Conservation (phyloP, 2,888 invertebrate species). For the Melikaiella ostensackeni region DNA sequence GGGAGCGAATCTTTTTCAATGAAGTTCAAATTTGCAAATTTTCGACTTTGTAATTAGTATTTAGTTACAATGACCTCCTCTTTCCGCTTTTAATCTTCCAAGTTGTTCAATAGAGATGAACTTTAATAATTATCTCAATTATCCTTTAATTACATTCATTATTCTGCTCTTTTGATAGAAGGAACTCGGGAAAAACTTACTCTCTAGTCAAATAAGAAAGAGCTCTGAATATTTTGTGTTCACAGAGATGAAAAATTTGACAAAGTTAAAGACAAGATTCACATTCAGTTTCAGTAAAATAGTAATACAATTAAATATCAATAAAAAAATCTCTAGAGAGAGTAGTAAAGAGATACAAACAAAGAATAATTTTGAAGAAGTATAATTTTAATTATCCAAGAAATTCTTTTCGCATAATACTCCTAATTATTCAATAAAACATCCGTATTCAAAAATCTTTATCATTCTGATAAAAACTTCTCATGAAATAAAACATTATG, state of each 20-base stretch:
- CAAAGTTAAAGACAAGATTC: not conserved
- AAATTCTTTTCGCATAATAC: not conserved
- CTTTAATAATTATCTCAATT: not conserved
- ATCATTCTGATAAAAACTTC: no score
- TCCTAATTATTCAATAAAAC: not conserved
- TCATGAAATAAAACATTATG: no score
- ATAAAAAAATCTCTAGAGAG: no score
- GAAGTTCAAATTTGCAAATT: no score
- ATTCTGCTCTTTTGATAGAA: not conserved
- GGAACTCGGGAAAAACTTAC: not conserved
- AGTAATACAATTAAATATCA: no score
- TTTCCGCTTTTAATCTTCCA: not conserved
- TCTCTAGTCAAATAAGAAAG: not conserved
- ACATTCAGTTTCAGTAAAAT: no score
- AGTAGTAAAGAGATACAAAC: no score
- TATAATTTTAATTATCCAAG: not conserved
- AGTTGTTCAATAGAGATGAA: not conserved
- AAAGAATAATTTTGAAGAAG: no score
- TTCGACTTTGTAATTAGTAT: no score
- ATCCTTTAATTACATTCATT: not conserved
- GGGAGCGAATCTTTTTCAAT: no score
- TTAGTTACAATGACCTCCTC: not conserved
- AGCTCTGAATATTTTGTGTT: not conserved
- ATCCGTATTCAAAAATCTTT: not conserved
- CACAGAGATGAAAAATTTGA: not conserved